phyloP scores from a whole-genome alignment of 2,797 vertebrate species.

The Anomalospiza imberbis region DNA sequence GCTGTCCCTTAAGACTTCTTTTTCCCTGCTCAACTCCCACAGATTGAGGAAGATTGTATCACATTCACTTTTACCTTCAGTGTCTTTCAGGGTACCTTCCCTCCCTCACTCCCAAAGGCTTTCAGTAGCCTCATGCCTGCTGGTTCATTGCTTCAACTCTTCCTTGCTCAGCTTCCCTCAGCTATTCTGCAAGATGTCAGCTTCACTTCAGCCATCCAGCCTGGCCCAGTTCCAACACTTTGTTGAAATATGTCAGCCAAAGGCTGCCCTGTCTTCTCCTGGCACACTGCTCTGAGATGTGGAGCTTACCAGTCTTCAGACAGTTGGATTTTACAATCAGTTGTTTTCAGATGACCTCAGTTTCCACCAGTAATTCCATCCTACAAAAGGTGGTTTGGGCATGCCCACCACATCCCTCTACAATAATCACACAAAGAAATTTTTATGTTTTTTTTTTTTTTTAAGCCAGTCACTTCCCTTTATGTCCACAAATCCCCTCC shows the following conservation, averaged over 20 bases:
- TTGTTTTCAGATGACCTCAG: background rate
- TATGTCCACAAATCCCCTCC: background rate
- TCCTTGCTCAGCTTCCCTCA: background rate
- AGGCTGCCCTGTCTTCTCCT: background rate
- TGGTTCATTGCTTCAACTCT: background rate
- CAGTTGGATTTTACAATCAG: background rate
- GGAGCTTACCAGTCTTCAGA: background rate
- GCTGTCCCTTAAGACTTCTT: background rate
- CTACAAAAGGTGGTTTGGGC: background rate
- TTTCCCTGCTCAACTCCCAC: accelerated
- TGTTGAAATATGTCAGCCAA: background rate
- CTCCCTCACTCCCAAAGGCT: background rate
- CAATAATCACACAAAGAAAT: background rate
- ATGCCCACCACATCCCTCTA: background rate
- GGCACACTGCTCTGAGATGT: background rate
- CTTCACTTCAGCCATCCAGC: background rate
- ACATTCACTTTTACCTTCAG: background rate
- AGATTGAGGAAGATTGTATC: background rate
- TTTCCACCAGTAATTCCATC: background rate
- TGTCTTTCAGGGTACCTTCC: background rate
- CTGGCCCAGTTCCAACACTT: background rate
- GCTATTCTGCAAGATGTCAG: background rate
- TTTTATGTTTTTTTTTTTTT: background rate
- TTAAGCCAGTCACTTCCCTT: background rate
- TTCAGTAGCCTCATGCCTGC: background rate